Base-by-base conservation (phyloP, 2,888 invertebrate species). In the Rhagophthalmus giganteus region DNA sequence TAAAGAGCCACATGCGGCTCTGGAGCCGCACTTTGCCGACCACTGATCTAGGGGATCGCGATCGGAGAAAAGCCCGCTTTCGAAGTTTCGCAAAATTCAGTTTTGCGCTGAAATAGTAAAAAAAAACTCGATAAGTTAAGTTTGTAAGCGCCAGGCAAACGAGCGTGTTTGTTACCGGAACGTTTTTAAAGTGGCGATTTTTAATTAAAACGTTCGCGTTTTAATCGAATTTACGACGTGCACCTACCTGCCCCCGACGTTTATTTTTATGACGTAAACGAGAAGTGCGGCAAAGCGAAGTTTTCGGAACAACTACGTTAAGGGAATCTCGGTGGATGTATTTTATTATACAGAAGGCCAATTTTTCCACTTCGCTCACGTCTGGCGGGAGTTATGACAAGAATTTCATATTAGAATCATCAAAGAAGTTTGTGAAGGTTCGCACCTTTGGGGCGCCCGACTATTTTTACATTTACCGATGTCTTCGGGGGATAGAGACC, bases 361-460 rank as follows among this genome's bases (percentile, higher is more conserved):
- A 34, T 34, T 34, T 34, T 34, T 34, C 34, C 34, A 20, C 14
- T 34, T 34, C 34, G 16, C 34, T 20, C 20, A 20, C 20, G 20
- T 20, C 20, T 20, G 34, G 5, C 16, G 14, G 15, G 6, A 30
- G 20, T 20, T 34, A 14, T 34, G 34, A 34, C 34, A 34, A 2
- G 34, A 34, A 34, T 34, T 34, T 34, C 32, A 16, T 34, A 34
- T 34, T 34, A 34, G 34, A 34, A 10, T 34, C 34, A 34, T 34
- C 20, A 34, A 34, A 34, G 34, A 34, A 5, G 34, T 30, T 30
- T 11, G 4, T 6, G 30, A 11, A 30, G 20, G 34, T 34, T 34
- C 16, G 20, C 34, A 34, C 34, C 34, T 34, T 34, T 4, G 16
- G 34, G 34, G 34, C 16, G 11, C 14, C 10, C 10, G n/a, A 15